These are phyloP conservation scores for Heteronetta atricapilla DNA, from an alignment of 2,113 vertebrate species.

Conservation along the genomic window DNA sequence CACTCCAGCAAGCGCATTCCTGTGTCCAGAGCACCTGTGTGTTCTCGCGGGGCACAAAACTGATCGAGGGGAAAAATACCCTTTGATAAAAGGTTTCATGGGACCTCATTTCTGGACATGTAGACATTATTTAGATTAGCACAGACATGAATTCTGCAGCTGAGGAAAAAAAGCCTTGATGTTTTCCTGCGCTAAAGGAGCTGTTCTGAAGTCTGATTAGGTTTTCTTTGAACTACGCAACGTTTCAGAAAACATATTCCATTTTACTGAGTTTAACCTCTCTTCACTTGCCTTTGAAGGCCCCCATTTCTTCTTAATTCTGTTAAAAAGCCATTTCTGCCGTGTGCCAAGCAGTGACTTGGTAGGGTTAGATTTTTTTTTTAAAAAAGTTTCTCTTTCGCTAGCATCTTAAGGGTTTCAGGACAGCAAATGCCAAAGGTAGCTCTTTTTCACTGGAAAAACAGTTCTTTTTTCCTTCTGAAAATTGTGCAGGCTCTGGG, in stretches of 20 bases:
- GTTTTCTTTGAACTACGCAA: not conserved
- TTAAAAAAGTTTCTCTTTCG: not conserved
- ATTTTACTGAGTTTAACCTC: not conserved
- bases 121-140: not conserved
- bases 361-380: not conserved
- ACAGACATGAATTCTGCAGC: not conserved
- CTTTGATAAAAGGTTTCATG: not conserved
- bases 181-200: not conserved
- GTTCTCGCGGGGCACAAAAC: not conserved
- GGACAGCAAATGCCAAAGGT: not conserved
- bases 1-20: not conserved
- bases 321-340: not conserved
- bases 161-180: not conserved
- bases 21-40: fast-evolving
- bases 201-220: not conserved
- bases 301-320: not conserved
- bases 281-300: not conserved
- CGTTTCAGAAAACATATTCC: not conserved
- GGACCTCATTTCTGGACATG: not conserved
- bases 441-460: not conserved
- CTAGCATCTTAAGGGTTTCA: not conserved
- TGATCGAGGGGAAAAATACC: not conserved
- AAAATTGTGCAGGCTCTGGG: not conserved
- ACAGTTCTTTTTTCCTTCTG: not conserved
- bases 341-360: not conserved